Evolutionary conservation across 2,113 vertebrate genomes (phyloP), one percentile per base, ranked within the genome.

Genomic region (Apistogramma diplotaenia): DNA sequence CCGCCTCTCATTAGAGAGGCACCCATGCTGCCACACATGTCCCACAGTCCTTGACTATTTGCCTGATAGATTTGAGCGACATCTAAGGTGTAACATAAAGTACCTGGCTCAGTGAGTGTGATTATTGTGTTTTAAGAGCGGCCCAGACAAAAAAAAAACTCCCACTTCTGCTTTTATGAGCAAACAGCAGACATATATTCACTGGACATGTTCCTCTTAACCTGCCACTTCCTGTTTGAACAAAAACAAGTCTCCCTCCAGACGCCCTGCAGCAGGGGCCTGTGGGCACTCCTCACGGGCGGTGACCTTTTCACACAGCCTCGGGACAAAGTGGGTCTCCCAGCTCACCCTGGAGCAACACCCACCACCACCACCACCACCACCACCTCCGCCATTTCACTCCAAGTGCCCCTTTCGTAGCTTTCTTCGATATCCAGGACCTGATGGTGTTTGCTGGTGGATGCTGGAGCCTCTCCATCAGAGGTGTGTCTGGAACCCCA

Each of bases 281-380:
- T 89, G 87, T 89, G 91, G 89, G 88, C 85, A 61, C 80, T 86
- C 90, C 92, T 93, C 91, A 78, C 72, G 86, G 93, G 92, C 91
- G 55, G 67, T 94, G 94, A 94, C 94, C 94, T 93, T 91, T 94
- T 93, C 92, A 94, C 92, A 94, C 93, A 89, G 93, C 94, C 93
- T 91, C 91, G 70, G 92, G 93, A 94, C 91, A 94, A 91, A 91
- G 87, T 88, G 87, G 85, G 89, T 89, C 87, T 91, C 86, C 83
- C 29, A 80, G 65, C 87, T 85, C 85, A 84, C 89, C 93, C 93
- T 79, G 92, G 89, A 92, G 93, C 93, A 89, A 93, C 88, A 86
- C 74, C 71, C 82, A 31, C 79, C 89, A 40, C 61, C 80, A 54
- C 81, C 62, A n/a, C 31, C 70, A 5, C 67, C 55, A 16, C 56